phyloP scores from a whole-genome alignment of 1,140 invertebrate genomes.

The Drosophila bipectinata region DNA sequence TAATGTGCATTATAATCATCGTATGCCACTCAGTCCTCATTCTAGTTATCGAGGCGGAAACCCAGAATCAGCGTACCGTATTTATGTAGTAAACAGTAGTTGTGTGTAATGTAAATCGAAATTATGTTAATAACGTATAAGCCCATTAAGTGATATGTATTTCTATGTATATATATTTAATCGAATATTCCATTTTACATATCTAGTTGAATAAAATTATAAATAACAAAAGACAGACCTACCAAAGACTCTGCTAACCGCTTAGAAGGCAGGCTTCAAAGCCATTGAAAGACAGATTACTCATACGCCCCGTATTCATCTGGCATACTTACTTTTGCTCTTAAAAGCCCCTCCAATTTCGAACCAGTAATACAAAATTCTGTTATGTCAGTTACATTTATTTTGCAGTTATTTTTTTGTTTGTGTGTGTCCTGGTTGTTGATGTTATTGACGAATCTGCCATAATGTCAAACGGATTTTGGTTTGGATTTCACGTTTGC shows the following conservation, averaged over 20 bases:
- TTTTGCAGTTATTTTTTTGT: constrained; percentile 79
- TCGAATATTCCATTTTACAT: constrained; percentile 44
- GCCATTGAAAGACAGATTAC: neutral
- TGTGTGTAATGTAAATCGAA: constrained; percentile 20
- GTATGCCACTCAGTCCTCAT: constrained; percentile 61
- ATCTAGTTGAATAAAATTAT: constrained; percentile 13
- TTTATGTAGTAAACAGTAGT: constrained; percentile 30
- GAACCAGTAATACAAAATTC: constrained; percentile 16
- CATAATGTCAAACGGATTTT: constrained; percentile 65
- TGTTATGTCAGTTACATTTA: constrained; percentile 81
- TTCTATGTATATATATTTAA: constrained; percentile 47
- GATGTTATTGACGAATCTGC: constrained; percentile 66
- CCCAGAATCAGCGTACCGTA: constrained; percentile 27
- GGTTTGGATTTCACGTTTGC: constrained; percentile 66
- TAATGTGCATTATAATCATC: constrained; percentile 63
- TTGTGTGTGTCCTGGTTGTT: constrained; percentile 61
- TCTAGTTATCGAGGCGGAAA: constrained; percentile 56
- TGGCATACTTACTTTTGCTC: neutral
- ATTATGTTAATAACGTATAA: constrained; percentile 27
- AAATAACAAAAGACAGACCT: neutral
- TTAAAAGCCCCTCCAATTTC: neutral
- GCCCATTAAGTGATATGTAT: constrained; percentile 58
- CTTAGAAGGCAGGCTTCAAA: too few relatives aligned
- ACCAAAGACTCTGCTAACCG: too few relatives aligned
- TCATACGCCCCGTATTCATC: too few relatives aligned